Base-by-base conservation (phyloP, 2,888 invertebrate genomes). In the Tetranychus piercei region DNA sequence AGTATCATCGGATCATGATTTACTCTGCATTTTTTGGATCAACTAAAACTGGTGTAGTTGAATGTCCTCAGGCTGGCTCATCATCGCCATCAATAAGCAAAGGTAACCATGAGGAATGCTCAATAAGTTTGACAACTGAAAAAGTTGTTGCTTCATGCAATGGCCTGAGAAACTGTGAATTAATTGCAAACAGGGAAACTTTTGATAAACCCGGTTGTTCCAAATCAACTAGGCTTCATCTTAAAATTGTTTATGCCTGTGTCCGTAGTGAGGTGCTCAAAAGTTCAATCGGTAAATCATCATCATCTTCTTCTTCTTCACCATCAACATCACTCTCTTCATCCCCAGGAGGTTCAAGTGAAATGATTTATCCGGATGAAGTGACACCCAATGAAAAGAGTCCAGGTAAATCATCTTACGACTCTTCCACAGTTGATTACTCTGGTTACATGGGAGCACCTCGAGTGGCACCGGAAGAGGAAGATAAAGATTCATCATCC, bases 11-110 rank as follows among this genome's bases (percentile, higher is more conserved):
- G 80, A 89, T 96, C 74, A 94, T 93, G 74, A 89, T 96, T 81
- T 94, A 91, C 85, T 92, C 92, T 70, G 94, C 94, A 65, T 89
- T 90, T 83, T 95, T 91, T 82, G 94, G 94, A 7, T 87, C 93
- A 78, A 91, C 91, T 0, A 89, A 90, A 81, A 89, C 90, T 80
- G 91, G 92, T 83, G 91, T 90, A 79, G 87, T 90, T 78, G 90
- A 91, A 81, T 92, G 92, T 82, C 89, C 90, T 11, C 90, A 91
- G 80, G 90, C 90, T 11, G 0, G 87, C 88, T 81, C 91, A 91
- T 74, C 90, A 91, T 81, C 88, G 88, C 78, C 65, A 75, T 67
- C 8, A 67, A n/a, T n/a, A n/a, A n/a, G n/a, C n/a, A 34, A 34
- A 34, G 34, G 34, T 65, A 20, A 69, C 11, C n/a, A 20, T 69